Evolutionary conservation across 2,888 invertebrate species (phyloP), one percentile per base, ranked within the genome.

Genomic region (Eledone cirrhosa): DNA sequence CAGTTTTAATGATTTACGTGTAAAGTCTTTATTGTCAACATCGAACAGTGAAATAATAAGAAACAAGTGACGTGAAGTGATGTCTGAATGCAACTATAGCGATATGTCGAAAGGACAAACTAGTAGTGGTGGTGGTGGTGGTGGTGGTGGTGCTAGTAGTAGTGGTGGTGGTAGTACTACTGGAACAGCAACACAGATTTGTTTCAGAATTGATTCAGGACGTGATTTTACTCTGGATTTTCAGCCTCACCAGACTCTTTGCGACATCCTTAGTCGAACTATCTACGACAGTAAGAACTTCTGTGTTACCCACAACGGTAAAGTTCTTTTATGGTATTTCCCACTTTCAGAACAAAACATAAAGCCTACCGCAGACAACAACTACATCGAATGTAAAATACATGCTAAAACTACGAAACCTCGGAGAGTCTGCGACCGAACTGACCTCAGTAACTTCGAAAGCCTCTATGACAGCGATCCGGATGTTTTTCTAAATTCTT

Each of bases 251-350:
- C 69, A 69, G 41, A 69, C 69, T 27, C 69, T 69, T 22, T 69
- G 69, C 29, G 69, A 69, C 69, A 69, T 69, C 69, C 69, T 69
- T 2, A 69, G 69, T 41, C 69, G 69, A 13, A 69, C 69, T 27
- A 69, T 69, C 33, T 69, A 69, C n/a, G 69, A 69, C 19, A 69
- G 69, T 19, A 69, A 69, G 69, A 69, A 69, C 41, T 69, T 69
- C 19, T 69, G 69, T 19, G 41, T 69, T 27, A 69, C 69, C 69
- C 33, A 69, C 22, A 69, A 69, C n/a, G 69, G 69, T n/a, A 69
- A 69, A 41, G 29, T 33, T n/a, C 33, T 69, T 2, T n/a, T 69
- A n/a, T 69, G 69, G 69, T 69, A 69, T 2, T 69, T 69, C 33
- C 69, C 69, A 4, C 27, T 69, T 11, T 69, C 69, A 29, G 69